Evolutionary conservation across 2,797 vertebrate genomes (phyloP).

Genomic region (Mormyrops attenuatus): DNA sequence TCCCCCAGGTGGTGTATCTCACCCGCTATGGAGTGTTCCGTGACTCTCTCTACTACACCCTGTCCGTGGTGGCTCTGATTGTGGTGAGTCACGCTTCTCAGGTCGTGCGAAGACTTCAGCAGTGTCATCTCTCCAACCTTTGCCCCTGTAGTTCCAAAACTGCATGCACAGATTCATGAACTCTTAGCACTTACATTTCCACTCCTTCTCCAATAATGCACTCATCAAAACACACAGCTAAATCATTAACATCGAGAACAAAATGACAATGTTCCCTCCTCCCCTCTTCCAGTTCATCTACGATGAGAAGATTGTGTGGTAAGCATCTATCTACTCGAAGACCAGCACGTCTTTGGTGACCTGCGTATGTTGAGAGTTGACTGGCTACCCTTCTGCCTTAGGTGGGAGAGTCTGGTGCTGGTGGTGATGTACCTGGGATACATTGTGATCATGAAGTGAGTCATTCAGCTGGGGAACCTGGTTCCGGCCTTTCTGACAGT

Average conservation of each 20-base stretch:
- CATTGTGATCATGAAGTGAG: conserved; percentile 75
- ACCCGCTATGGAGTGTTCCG: conserved; percentile 93
- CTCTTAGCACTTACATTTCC: not conserved
- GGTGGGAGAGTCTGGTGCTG: conserved; percentile 72
- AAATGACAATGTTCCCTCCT: not conserved
- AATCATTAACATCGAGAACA: not conserved
- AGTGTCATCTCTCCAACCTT: not conserved
- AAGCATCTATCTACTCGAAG: conserved; percentile 34
- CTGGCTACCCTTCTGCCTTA: conserved; percentile 28
- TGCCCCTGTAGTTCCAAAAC: not conserved
- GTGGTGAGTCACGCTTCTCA: conserved; percentile 67
- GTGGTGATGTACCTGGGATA: conserved; percentile 68
- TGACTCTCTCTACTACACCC: conserved; percentile 87
- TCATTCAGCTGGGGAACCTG: conserved; percentile 26
- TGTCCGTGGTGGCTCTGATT: conserved; percentile 86
- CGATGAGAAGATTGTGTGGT: conserved; percentile 71
- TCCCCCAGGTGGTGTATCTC: conserved; percentile 78
- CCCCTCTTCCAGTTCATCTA: conserved; percentile 41
- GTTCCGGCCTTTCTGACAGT: not conserved
- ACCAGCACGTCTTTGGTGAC: not conserved
- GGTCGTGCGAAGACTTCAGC: not conserved
- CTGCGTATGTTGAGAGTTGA: not conserved
- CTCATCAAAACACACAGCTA: not conserved
- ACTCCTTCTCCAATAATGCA: not conserved
- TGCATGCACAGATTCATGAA: not conserved